A percentile compares a stretch with the other conserved stretches of the same genome.
These are phyloP conservation scores for Drosophila demipolita DNA, from an alignment of 2,888 invertebrate genomes.

Conservation along the genomic window DNA sequence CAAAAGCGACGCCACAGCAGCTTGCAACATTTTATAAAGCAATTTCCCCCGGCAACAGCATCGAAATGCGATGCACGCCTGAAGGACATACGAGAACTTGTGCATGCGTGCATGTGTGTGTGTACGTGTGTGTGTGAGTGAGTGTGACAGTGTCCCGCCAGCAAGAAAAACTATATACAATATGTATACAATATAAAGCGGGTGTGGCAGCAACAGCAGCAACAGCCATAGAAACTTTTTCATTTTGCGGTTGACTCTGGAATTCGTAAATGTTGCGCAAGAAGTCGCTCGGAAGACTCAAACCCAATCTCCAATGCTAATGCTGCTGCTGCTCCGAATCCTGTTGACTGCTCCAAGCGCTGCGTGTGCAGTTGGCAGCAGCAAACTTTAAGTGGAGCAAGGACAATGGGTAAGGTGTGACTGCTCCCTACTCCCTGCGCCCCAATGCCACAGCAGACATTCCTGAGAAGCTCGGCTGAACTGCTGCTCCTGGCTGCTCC, in stretches of 20 bases:
- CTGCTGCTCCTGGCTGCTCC: constrained; percentile 14
- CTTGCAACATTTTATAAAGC: constrained; percentile 78
- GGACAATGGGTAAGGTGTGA: constrained; percentile 66
- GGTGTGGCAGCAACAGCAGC: constrained; percentile 15
- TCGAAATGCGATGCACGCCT: constrained; percentile 75
- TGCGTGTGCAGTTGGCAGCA: constrained; percentile 15
- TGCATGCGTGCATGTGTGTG: constrained; percentile 24
- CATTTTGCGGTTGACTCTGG: constrained; percentile 79
- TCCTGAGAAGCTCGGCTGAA: constrained; percentile 50
- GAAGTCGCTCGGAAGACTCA: constrained; percentile 53
- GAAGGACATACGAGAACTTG: constrained; percentile 64
- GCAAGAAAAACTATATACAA: constrained; percentile 65
- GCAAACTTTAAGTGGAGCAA: constrained; percentile 80
- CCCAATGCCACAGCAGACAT: constrained; percentile 35
- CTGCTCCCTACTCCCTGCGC: constrained; percentile 7
- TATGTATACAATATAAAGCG: constrained; percentile 66
- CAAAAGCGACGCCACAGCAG: constrained; percentile 36
- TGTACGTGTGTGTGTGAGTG: background rate
- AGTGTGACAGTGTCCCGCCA: constrained; percentile 37
- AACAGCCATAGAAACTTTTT: constrained; percentile 75
- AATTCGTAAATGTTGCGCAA: constrained; percentile 76
- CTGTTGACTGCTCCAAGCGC: constrained; percentile 49
- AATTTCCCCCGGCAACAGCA: constrained; percentile 72
- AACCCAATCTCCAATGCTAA: constrained; percentile 14
- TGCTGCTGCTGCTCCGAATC: constrained; percentile 52